phyloP scores from a whole-genome alignment of 2,888 invertebrate species.

The Phytoseiulus persimilis region DNA sequence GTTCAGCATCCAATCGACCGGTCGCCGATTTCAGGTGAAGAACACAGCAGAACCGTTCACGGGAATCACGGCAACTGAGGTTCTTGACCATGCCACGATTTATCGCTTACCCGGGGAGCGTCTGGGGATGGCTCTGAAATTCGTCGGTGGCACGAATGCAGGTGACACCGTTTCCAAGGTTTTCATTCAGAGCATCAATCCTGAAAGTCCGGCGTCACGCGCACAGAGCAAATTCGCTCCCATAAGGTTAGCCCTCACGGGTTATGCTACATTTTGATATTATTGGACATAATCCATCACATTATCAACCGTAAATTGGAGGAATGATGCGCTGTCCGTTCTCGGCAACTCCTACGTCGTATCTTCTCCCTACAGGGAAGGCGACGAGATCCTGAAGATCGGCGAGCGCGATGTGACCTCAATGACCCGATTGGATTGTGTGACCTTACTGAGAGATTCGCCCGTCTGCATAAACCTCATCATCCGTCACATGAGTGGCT shows the following conservation, averaged over 20 bases:
- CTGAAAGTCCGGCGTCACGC: slow-evolving; percentile 77
- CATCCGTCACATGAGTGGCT: slow-evolving; percentile 39
- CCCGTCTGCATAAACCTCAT: slow-evolving; percentile 55
- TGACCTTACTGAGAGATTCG: slow-evolving; percentile 71
- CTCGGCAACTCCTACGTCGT: background rate
- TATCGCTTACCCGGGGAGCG: slow-evolving; percentile 79
- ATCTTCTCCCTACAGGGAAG: slow-evolving; percentile 60
- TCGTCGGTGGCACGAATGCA: slow-evolving; percentile 78
- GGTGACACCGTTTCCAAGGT: slow-evolving; percentile 69
- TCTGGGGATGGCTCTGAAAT: slow-evolving; percentile 79
- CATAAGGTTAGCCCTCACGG: background rate
- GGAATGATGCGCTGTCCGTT: background rate
- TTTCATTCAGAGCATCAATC: slow-evolving; percentile 78
- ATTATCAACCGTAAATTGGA: background rate
- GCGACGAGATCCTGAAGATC: slow-evolving; percentile 79
- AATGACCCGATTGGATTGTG: slow-evolving; percentile 77
- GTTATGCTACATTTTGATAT: no score
- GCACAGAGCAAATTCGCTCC: slow-evolving; percentile 56
- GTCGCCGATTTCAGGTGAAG: background rate
- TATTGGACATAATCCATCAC: no score
- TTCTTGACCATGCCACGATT: slow-evolving; percentile 60
- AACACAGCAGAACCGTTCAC: background rate
- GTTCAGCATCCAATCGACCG: no score
- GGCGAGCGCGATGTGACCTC: slow-evolving; percentile 68
- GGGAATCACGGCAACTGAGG: background rate